phyloP scores from a whole-genome alignment of 2,797 vertebrate genomes.

The Bovichtus variegatus region DNA sequence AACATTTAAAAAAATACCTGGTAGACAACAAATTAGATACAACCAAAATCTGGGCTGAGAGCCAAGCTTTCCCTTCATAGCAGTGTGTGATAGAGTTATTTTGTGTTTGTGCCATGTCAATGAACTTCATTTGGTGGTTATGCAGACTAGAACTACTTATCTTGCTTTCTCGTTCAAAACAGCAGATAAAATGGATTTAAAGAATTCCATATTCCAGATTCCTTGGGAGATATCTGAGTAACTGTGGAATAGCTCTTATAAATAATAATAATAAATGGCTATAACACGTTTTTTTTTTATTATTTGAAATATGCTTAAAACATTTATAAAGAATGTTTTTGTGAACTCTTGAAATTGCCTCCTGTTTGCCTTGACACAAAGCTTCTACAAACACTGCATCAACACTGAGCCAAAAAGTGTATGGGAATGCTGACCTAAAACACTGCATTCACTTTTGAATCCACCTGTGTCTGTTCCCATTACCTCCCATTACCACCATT shows the following conservation, averaged over 20 bases:
- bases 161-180: slow-evolving; percentile 35
- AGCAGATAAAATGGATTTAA: slow-evolving; percentile 32
- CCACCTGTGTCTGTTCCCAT: slow-evolving; percentile 73
- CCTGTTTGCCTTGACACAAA: background rate
- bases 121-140: slow-evolving; percentile 42
- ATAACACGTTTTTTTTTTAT: background rate
- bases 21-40: slow-evolving; percentile 72
- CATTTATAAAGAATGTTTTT: background rate
- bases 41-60: slow-evolving; percentile 60
- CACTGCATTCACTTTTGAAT: slow-evolving; percentile 64
- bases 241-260: too few relatives aligned
- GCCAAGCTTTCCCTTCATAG: slow-evolving; percentile 61
- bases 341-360: background rate
- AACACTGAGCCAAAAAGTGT: slow-evolving; percentile 16
- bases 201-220: background rate
- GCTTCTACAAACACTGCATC: slow-evolving; percentile 8
- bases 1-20: slow-evolving; percentile 56
- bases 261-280: background rate
- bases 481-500: slow-evolving; percentile 71
- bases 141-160: slow-evolving; percentile 39
- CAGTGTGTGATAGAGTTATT: slow-evolving; percentile 59
- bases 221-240: too few relatives aligned
- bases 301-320: background rate
- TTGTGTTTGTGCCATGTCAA: slow-evolving; percentile 47
- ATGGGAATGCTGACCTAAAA: slow-evolving; percentile 59